phyloP scores from a whole-genome alignment of 1,140 invertebrate genomes.

The Drosophila arawakana region DNA sequence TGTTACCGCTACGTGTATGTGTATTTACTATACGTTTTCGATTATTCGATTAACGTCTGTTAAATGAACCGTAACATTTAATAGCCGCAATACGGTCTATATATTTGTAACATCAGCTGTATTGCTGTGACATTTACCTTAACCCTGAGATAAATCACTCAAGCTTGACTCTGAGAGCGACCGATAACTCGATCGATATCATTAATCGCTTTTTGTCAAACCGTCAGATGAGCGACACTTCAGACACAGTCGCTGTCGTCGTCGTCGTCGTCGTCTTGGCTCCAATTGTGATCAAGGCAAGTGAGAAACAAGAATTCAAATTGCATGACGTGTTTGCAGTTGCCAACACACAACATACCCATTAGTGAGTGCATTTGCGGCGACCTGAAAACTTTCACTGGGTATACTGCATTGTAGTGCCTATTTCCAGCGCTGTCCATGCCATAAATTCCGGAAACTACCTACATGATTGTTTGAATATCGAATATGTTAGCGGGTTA shows the following conservation, averaged over 20 bases:
- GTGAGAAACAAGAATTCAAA: conserved; percentile 27
- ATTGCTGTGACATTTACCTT: conserved; percentile 76
- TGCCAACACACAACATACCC: conserved; percentile 16
- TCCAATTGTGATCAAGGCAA: conserved; percentile 40
- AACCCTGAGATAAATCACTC: conserved; percentile 76
- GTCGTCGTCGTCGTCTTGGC: conserved; percentile 10
- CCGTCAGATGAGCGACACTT: conserved; percentile 5
- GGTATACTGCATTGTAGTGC: background rate
- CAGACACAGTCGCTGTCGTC: conserved; percentile 9
- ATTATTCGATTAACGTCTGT: conserved; percentile 38
- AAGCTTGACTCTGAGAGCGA: conserved; percentile 62
- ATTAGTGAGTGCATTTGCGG: conserved; percentile 19
- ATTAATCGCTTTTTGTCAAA: conserved; percentile 28
- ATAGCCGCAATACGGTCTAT: conserved; percentile 14
- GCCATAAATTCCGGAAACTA: conserved; percentile 17
- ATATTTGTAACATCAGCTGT: conserved; percentile 27
- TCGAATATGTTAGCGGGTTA: background rate
- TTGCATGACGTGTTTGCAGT: conserved; percentile 5
- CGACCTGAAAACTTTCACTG: conserved; percentile 45
- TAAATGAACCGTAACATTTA: conserved; percentile 68
- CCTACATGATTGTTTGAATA: background rate
- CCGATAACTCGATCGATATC: conserved; percentile 4
- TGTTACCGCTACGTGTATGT: background rate
- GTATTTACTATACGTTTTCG: conserved; percentile 13
- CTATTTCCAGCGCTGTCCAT: background rate